Conservation (phyloP, 2,113 vertebrate species). For the Mustelus asterias region DNA sequence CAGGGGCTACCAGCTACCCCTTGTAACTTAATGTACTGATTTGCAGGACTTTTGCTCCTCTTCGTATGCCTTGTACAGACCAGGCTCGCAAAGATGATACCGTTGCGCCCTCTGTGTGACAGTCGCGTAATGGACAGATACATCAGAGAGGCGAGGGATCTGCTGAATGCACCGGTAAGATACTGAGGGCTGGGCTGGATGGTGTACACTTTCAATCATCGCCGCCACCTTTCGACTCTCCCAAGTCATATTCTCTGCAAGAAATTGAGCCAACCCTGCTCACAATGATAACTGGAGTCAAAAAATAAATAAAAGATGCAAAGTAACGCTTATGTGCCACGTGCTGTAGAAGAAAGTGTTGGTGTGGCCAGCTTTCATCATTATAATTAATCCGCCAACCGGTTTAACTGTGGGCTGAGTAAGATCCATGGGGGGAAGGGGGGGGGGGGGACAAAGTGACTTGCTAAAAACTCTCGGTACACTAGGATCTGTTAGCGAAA, state of each 20-base stretch:
- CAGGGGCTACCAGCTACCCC: not conserved
- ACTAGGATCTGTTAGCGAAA: not conserved
- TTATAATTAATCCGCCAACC: not conserved
- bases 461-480: not conserved
- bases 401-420: not conserved
- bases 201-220: not conserved
- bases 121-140: conserved; percentile 28
- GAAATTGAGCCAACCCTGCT: not conserved
- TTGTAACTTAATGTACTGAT: not conserved
- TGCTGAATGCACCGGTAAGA: conserved; percentile 21
- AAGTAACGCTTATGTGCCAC: too few relatives aligned
- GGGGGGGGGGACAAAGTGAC: not conserved
- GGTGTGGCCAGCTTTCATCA: not conserved
- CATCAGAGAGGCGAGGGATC: conserved; percentile 8
- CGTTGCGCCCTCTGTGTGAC: conserved; percentile 25
- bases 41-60: conserved; percentile 21
- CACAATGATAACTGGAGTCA: not conserved
- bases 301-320: not conserved
- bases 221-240: not conserved
- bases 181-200: not conserved
- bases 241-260: not conserved
- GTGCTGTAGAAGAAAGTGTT: not conserved
- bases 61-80: conserved; percentile 15
- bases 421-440: too few relatives aligned
- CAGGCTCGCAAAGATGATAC: conserved; percentile 25